Conservation (phyloP, 2,113 vertebrate species). For the Rhea americana region DNA sequence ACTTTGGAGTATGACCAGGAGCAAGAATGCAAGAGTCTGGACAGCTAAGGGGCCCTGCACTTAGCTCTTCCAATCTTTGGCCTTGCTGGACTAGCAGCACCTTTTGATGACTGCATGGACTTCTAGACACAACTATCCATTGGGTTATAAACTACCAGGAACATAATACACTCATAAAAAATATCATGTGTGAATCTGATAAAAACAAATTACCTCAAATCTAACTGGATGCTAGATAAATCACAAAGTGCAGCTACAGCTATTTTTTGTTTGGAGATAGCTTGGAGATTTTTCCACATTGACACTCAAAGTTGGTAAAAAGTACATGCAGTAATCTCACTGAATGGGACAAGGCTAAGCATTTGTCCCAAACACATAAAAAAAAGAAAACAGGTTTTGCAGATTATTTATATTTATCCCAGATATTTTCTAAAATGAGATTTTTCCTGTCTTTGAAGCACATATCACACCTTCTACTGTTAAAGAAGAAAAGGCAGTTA, state of each 20-base stretch:
- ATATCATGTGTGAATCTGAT: neutral
- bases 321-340: neutral
- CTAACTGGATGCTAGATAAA: neutral
- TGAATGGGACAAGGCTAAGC: neutral
- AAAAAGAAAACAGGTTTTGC: neutral
- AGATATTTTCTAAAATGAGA: neutral
- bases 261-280: neutral
- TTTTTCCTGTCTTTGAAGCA: neutral
- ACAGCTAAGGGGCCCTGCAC: neutral
- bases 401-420: neutral
- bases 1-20: neutral
- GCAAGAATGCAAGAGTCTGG: neutral
- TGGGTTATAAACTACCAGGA: neutral
- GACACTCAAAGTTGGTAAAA: neutral
- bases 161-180: neutral
- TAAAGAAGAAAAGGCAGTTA: neutral
- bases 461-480: neutral
- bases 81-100: neutral
- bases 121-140: neutral
- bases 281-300: neutral
- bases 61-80: neutral
- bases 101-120: neutral
- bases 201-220: neutral
- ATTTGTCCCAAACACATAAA: neutral
- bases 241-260: neutral